Conservation (phyloP, 2,797 vertebrate genomes). For the Takifugu rubripes region DNA sequence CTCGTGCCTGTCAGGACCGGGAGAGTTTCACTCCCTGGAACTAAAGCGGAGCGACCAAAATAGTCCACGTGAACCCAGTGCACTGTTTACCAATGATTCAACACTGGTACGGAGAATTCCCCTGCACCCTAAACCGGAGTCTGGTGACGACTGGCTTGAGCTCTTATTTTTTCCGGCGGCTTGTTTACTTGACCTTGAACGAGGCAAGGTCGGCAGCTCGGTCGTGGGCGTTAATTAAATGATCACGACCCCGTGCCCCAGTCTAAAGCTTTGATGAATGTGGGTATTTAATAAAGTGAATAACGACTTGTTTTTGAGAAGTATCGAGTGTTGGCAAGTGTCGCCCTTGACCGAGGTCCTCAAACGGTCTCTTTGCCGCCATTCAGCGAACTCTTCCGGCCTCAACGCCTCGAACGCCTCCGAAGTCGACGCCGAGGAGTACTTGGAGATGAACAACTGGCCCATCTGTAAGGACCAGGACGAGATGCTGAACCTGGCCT, state of each 20-base stretch:
- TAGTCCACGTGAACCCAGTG: slow-evolving; percentile 40
- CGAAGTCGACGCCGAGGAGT: slow-evolving; percentile 45
- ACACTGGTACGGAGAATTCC: slow-evolving; percentile 17
- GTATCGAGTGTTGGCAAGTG: no score
- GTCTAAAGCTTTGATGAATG: no score
- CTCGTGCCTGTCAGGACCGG: slow-evolving; percentile 8
- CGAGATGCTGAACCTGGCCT: slow-evolving; percentile 96
- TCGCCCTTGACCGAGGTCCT: not conserved
- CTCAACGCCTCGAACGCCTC: slow-evolving; percentile 51
- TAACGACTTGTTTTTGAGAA: no score
- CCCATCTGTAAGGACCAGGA: slow-evolving; percentile 93
- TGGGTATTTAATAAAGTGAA: no score
- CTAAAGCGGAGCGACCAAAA: slow-evolving; percentile 35
- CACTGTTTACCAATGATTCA: slow-evolving; percentile 39
- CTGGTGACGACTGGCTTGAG: no score
- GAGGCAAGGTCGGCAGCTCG: slow-evolving; percentile 25
- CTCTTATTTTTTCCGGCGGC: slow-evolving; percentile 27
- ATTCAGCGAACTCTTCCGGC: slow-evolving; percentile 62
- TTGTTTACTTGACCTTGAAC: slow-evolving; percentile 57
- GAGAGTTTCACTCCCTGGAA: slow-evolving; percentile 11
- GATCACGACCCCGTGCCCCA: not conserved
- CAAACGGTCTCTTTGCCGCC: not conserved
- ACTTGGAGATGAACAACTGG: slow-evolving; percentile 82
- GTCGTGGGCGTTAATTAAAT: not conserved
- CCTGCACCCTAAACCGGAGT: no score